Evolutionary conservation across 2,113 vertebrate genomes (phyloP).

Genomic region (Pristiophorus japonicus): DNA sequence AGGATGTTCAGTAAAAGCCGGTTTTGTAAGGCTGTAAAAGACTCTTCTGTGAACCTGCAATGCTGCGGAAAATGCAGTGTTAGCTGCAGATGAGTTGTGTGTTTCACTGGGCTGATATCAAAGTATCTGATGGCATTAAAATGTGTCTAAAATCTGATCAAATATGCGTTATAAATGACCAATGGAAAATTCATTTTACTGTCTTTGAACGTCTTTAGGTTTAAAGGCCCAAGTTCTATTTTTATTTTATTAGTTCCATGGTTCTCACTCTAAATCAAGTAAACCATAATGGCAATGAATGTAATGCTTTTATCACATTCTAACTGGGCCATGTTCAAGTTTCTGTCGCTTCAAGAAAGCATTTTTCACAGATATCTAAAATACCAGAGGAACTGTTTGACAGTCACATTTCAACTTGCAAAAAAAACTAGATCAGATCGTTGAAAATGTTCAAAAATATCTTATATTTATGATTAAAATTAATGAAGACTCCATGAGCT

Average conservation of each 20-base stretch:
- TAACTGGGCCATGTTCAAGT: not conserved
- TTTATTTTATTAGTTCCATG: not conserved
- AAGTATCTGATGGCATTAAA: not conserved
- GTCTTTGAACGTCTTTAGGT: not conserved
- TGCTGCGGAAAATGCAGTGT: not conserved
- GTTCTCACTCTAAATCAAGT: not conserved
- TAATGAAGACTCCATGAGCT: not conserved
- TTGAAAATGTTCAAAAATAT: not conserved
- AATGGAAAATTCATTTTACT: constrained; percentile 24
- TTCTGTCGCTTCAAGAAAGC: not conserved
- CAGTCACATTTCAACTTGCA: not conserved
- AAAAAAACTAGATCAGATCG: not conserved
- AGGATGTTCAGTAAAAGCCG: not conserved
- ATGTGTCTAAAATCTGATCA: not conserved
- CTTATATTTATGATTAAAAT: not conserved
- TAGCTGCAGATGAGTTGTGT: not conserved
- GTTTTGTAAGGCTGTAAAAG: constrained; percentile 1
- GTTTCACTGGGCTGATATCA: constrained; percentile 25
- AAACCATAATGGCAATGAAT: not conserved
- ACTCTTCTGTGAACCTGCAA: not conserved
- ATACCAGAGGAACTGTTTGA: constrained; percentile 8
- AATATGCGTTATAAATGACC: constrained; percentile 6
- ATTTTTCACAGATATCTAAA: not conserved
- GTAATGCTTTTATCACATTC: not conserved
- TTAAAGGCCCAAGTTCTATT: not conserved